Conservation (phyloP, 2,888 invertebrate species). For the Miltochrista miniata region DNA sequence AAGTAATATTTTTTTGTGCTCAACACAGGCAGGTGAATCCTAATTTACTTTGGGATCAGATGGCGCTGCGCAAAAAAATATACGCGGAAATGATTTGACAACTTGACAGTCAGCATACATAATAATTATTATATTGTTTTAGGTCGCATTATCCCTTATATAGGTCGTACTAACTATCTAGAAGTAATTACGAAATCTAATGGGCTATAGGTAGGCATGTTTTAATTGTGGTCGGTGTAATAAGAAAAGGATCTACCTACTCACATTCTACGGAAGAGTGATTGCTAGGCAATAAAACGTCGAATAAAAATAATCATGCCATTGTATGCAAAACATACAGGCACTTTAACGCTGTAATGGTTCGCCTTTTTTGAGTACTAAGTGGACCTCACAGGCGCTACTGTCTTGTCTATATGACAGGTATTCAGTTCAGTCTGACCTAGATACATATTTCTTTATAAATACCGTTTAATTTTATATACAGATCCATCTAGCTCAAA, state of each 20-base stretch:
- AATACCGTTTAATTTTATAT: too few relatives aligned
- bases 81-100: too few relatives aligned
- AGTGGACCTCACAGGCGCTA: slow-evolving; percentile 71
- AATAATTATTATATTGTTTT: too few relatives aligned
- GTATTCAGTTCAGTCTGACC: slow-evolving; percentile 11
- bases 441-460: slow-evolving; percentile 7
- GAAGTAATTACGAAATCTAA: too few relatives aligned
- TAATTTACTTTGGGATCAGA: too few relatives aligned
- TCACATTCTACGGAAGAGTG: slow-evolving; percentile 38
- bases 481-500: too few relatives aligned
- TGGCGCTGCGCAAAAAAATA: too few relatives aligned
- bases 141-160: too few relatives aligned
- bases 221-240: not conserved
- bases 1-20: too few relatives aligned
- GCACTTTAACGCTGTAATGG: slow-evolving; percentile 60
- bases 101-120: too few relatives aligned
- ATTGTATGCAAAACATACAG: slow-evolving; percentile 78
- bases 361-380: slow-evolving; percentile 65
- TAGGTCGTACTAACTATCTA: too few relatives aligned
- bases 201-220: not conserved
- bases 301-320: slow-evolving; percentile 59
- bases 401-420: slow-evolving; percentile 1
- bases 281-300: slow-evolving; percentile 50
- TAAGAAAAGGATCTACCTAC: slow-evolving; percentile 12
- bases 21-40: too few relatives aligned